These are phyloP conservation scores for Acrobeloides nanus DNA, from an alignment of 2,888 invertebrate species.

Conservation along the genomic window DNA sequence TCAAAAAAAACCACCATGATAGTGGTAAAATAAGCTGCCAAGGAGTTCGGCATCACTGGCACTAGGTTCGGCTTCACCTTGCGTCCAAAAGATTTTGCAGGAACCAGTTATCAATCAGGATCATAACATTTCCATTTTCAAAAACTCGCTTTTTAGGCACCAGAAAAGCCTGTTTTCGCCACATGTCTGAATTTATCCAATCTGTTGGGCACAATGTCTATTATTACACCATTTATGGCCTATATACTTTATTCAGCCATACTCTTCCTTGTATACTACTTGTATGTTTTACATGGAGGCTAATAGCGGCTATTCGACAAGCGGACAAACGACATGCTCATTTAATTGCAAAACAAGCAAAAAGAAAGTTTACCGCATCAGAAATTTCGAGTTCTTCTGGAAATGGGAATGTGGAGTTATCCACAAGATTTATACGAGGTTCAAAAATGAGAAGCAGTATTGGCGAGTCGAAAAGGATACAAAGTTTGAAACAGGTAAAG, in stretches of 20 bases:
- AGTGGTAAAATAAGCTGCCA: no score
- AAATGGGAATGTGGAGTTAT: neutral
- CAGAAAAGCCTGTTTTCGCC: slow-evolving; percentile 27
- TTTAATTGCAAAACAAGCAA: slow-evolving; percentile 32
- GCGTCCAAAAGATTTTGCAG: no score
- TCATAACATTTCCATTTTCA: no score
- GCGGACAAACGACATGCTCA: slow-evolving; percentile 68
- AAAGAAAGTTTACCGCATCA: no score
- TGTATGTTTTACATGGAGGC: slow-evolving; percentile 76
- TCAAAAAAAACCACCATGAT: no score
- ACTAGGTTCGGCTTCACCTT: no score
- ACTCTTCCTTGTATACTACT: slow-evolving; percentile 78
- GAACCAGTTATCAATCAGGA: no score
- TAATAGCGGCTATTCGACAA: slow-evolving; percentile 75
- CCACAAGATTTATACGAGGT: neutral
- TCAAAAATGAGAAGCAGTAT: slow-evolving; percentile 22
- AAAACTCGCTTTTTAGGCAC: slow-evolving; percentile 28
- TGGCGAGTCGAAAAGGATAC: slow-evolving; percentile 40
- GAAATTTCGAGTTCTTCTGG: slow-evolving; percentile 1
- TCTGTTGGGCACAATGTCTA: slow-evolving; percentile 64
- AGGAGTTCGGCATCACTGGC: no score
- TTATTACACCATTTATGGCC: slow-evolving; percentile 66
- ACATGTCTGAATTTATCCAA: slow-evolving; percentile 24
- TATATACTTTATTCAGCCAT: slow-evolving; percentile 81
- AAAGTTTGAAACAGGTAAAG: slow-evolving; percentile 42